Conservation (phyloP, 2,113 vertebrate genomes). For the Colaptes auratus region DNA sequence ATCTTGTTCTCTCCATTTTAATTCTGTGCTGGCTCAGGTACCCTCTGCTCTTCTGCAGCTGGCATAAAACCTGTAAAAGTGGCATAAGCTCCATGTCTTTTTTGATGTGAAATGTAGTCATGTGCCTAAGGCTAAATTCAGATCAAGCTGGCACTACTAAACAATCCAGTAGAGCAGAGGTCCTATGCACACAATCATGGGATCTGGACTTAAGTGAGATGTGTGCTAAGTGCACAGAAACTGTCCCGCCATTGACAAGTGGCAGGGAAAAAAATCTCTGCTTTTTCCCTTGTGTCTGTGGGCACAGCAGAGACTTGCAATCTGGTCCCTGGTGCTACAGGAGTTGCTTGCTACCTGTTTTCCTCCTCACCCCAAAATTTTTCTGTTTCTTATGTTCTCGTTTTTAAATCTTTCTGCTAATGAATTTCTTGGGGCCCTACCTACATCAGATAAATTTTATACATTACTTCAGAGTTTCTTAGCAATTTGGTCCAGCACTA, state of each 20-base stretch:
- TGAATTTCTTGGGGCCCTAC: neutral
- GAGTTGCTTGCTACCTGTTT: neutral
- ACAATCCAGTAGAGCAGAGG: neutral
- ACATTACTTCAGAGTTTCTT: neutral
- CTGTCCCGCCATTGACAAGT: neutral
- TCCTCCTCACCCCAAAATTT: neutral
- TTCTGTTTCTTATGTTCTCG: neutral
- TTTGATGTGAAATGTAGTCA: constrained; percentile 19
- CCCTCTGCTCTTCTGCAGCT: constrained; percentile 47
- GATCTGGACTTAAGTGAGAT: neutral
- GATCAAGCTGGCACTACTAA: neutral
- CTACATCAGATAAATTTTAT: neutral
- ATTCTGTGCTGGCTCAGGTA: constrained; percentile 63
- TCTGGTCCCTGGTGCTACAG: neutral
- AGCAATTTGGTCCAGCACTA: neutral
- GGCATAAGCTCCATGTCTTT: neutral
- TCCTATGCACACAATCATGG: neutral
- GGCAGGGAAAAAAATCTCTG: neutral
- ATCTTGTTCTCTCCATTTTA: constrained; percentile 60
- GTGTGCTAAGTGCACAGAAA: accelerated
- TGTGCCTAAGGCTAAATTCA: neutral
- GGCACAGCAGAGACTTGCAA: neutral
- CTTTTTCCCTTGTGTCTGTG: neutral
- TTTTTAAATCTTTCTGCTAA: neutral
- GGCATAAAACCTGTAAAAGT: constrained; percentile 26